A percentile compares a stretch with the other conserved stretches of the same genome.
Conservation (phyloP, 2,113 vertebrate genomes). For the Delphinus delphis region DNA sequence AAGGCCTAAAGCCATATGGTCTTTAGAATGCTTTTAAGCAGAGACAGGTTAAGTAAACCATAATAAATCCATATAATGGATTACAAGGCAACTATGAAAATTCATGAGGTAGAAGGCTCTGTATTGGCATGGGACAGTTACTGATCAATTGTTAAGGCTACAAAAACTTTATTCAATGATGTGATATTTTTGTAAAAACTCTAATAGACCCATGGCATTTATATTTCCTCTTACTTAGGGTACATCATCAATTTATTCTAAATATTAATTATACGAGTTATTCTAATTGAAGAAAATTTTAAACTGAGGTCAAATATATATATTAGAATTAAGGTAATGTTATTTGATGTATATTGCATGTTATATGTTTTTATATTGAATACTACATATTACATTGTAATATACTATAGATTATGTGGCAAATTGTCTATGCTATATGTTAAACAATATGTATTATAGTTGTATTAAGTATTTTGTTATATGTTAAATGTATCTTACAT, state of each 20-base stretch:
- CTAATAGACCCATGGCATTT: background rate
- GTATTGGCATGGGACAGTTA: background rate
- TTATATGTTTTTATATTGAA: background rate
- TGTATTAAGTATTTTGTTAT: background rate
- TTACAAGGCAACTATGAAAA: constrained; percentile 8
- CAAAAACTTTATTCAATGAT: background rate
- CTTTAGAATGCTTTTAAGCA: background rate
- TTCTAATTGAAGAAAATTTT: background rate
- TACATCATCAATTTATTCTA: background rate
- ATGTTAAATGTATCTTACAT: background rate
- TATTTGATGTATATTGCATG: background rate
- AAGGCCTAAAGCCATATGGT: background rate
- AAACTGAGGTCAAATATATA: background rate
- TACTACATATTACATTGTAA: background rate
- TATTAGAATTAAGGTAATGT: background rate
- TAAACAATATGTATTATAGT: background rate
- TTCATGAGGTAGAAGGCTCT: background rate
- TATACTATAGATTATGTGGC: background rate
- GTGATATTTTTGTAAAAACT: background rate
- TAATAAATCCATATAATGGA: background rate
- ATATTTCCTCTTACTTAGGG: background rate
- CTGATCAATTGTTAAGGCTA: background rate
- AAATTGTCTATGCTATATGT: background rate
- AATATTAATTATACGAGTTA: background rate
- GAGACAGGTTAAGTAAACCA: constrained; percentile 4